Evolutionary conservation across 2,797 vertebrate genomes (phyloP), one percentile per base, ranked within the genome.

Genomic region (Coendou prehensilis): DNA sequence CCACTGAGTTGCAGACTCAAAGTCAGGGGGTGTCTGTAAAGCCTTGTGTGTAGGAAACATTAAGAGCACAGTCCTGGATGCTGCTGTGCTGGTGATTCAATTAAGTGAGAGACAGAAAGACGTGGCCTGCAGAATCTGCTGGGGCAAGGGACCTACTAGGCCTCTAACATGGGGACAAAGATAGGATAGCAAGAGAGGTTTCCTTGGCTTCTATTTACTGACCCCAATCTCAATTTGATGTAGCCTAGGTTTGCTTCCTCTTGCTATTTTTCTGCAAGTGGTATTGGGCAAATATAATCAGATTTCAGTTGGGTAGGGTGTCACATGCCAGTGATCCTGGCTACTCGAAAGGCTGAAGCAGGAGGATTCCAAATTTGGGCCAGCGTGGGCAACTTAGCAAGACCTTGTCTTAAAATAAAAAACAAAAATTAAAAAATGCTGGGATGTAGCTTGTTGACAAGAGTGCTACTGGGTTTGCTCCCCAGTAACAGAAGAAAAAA

Each of bases 191-290:
- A 41, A 1, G 1, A 67, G 64, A 52, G 33, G 28, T 56, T 17
- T 30, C 61, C 20, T 41, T 52, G 11, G 56, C 22, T 50, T 52
- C 23, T 64, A 50, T 87, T 87, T 81, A 47, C 47, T 78, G 88
- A 84, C 80, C 37, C 18, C 17, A n/a, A 23, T 56, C 41, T 88
- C 78, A 85, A 13, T 93, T 23, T 45, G 28, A 92, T 2, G 7
- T 71, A 22, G 33, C 76, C 37, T 2, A 85, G 9, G 23, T 14
- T 57, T 73, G 71, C 37, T 50, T 23, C 10, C 75, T 5, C 11
- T 78, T 56, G 37, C 59, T 83, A 4, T 50, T 75, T 92, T 87
- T 95, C 26, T 26, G 47, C 93, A 96, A 84, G 6, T 93, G 33
- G 2, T 30, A 71, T 63, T 45, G 83, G 88, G 52, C 64, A 93